Evolutionary conservation across 2,888 invertebrate genomes (phyloP), one percentile per base, ranked within the genome.

Genomic region (Glomeris marginata): DNA sequence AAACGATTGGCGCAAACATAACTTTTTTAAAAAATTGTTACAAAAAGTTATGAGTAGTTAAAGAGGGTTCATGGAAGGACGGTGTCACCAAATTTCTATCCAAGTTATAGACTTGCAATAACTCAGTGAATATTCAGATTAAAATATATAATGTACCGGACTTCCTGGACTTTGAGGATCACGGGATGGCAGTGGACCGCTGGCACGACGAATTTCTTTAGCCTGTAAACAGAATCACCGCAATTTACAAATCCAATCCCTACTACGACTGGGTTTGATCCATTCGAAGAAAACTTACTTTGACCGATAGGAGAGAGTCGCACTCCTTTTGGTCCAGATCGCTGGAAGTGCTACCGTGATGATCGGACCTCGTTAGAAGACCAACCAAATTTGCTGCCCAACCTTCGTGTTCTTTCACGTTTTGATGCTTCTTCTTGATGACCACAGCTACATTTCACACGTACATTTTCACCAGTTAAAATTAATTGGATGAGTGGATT

Each of bases 121-220:
- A n/a, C n/a, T n/a, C n/a, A n/a, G n/a, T n/a, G n/a, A n/a, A n/a
- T n/a, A n/a, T n/a, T n/a, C n/a, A n/a, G n/a, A n/a, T n/a, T n/a
- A n/a, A n/a, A n/a, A n/a, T n/a, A n/a, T n/a, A n/a, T n/a, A n/a
- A n/a, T n/a, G n/a, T 37, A 53, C 53, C 16, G 51, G 53, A 37
- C 51, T 51, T 18, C 47, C 49, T 15, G 53, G 49, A 22, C 46
- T 51, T 6, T 36, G 37, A 2, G 41, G 20, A 6, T 53, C 53
- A n/a, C 50, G 36, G 16, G 49, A 41, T 20, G 53, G 53, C 37
- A 53, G 45, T 38, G 53, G 53, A n/a, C 53, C 53, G 37, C 53
- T 53, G 11, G 53, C 53, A 10, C 53, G 22, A 21, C 53, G 48
- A 5, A 49, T 46, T 41, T 53, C 53, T 45, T 53, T 53, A 15